Conservation (phyloP, 2,797 vertebrate species). For the Toxotes lorentzi region DNA sequence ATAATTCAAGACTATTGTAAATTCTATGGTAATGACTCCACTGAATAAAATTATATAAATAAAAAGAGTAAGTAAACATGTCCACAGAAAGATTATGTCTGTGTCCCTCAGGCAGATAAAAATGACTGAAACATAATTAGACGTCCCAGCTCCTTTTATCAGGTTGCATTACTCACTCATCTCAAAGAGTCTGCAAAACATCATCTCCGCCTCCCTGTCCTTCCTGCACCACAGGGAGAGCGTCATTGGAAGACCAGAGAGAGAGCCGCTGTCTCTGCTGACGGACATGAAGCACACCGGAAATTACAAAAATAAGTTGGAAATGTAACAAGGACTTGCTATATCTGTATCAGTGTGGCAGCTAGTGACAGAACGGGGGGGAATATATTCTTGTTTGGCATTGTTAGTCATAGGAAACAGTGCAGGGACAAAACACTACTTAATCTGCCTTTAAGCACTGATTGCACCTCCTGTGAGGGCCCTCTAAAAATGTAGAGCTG, state of each 20-base stretch:
- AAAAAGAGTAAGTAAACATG: neutral
- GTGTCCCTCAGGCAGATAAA: neutral
- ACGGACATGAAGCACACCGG: slow-evolving; percentile 9
- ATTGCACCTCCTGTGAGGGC: slow-evolving; percentile 23
- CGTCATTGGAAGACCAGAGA: slow-evolving; percentile 15
- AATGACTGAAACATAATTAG: slow-evolving; percentile 12
- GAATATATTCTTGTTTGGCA: slow-evolving; percentile 52
- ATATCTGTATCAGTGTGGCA: slow-evolving; percentile 13
- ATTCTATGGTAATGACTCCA: no score
- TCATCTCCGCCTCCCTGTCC: slow-evolving; percentile 23
- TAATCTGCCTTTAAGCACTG: slow-evolving; percentile 24
- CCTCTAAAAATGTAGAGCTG: slow-evolving; percentile 4
- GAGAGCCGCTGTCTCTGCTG: slow-evolving; percentile 22
- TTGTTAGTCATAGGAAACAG: slow-evolving; percentile 56
- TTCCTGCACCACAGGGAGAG: slow-evolving; percentile 42
- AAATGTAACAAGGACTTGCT: slow-evolving; percentile 15
- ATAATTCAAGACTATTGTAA: no score
- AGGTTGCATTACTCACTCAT: slow-evolving; percentile 45
- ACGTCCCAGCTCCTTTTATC: slow-evolving; percentile 22
- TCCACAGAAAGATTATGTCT: neutral
- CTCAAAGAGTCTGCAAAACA: slow-evolving; percentile 26
- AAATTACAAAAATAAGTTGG: slow-evolving; percentile 44
- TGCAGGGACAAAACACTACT: slow-evolving; percentile 17
- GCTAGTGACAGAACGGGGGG: slow-evolving; percentile 37
- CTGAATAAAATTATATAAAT: neutral